Evolutionary conservation across 2,113 vertebrate species (phyloP).

Genomic region (Psephotus haematonotus): DNA sequence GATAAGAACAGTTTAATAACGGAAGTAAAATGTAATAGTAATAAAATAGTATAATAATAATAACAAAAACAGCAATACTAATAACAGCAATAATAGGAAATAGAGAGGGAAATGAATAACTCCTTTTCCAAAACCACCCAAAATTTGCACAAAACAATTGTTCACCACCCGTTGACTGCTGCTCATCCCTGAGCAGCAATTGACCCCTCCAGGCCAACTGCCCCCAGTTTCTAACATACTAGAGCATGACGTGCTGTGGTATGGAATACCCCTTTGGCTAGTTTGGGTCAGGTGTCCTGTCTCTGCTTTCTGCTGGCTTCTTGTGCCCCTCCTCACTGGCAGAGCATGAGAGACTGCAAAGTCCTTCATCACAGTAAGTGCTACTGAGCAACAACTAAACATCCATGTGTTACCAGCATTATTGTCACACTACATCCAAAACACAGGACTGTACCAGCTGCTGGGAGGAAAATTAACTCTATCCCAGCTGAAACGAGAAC

Average conservation of each 20-base stretch:
- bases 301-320: background rate
- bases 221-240: background rate
- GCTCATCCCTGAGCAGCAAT: background rate
- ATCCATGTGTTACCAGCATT: background rate
- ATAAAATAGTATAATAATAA: background rate
- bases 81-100: background rate
- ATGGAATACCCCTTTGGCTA: background rate
- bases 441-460: background rate
- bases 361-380: background rate
- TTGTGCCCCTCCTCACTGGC: background rate
- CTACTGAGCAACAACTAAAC: background rate
- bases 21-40: background rate
- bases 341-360: background rate
- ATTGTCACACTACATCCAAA: background rate
- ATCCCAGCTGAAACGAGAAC: background rate
- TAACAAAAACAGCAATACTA: background rate
- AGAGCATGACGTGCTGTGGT: background rate
- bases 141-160: background rate
- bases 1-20: background rate
- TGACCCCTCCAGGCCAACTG: background rate
- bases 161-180: background rate
- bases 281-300: background rate
- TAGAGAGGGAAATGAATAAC: background rate
- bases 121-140: background rate
- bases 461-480: background rate